Conservation (phyloP, 2,888 invertebrate species). For the Megastigmus dorsalis region DNA sequence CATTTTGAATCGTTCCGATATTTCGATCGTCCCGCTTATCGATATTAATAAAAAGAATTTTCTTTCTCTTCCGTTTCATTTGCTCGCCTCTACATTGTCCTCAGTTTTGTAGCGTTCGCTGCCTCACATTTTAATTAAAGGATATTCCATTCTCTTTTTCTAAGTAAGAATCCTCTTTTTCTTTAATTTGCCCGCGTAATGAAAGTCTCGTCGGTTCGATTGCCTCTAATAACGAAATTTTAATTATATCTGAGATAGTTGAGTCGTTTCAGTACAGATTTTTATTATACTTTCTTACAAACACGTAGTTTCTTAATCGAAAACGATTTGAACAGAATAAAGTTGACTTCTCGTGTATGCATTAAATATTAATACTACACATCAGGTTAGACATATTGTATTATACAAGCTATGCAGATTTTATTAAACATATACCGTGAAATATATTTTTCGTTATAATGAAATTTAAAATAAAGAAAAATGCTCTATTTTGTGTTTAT, state of each 20-base stretch:
- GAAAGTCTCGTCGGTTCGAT: neutral
- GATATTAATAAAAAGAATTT: constrained; percentile 3
- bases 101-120: neutral
- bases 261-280: neutral
- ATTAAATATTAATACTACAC: too few relatives aligned
- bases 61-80: neutral
- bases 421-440: too few relatives aligned
- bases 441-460: too few relatives aligned
- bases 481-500: too few relatives aligned
- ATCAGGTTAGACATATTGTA: too few relatives aligned
- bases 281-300: neutral
- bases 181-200: neutral
- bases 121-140: constrained; percentile 17
- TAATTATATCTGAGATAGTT: neutral
- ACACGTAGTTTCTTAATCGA: too few relatives aligned
- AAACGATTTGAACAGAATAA: too few relatives aligned
- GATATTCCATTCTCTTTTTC: too few relatives aligned
- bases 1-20: neutral
- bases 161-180: neutral
- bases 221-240: neutral
- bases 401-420: too few relatives aligned
- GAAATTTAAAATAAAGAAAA: too few relatives aligned
- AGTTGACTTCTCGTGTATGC: too few relatives aligned
- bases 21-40: constrained; percentile 6
- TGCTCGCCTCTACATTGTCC: neutral